These are phyloP conservation scores for human (Homo sapiens) DNA, from an alignment of 2,113 vertebrate species.

Conservation along the genomic window DNA sequence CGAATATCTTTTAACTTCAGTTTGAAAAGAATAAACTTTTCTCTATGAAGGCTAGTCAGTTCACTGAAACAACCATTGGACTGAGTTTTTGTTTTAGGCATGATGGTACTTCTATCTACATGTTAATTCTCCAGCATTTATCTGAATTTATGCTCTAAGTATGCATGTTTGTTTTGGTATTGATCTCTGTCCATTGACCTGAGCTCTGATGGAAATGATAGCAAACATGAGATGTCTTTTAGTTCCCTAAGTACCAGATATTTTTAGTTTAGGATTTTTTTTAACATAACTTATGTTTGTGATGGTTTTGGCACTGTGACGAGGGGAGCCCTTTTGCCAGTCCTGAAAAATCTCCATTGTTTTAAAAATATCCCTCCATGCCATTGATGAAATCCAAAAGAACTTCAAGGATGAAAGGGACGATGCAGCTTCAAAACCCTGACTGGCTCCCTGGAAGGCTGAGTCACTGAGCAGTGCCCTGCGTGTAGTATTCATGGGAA, in stretches of 20 bases:
- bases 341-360: conserved; percentile 30
- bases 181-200: background rate
- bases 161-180: background rate
- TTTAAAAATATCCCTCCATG: conserved; percentile 60
- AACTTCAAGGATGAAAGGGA: conserved; percentile 39
- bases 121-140: background rate
- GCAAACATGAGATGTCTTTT: background rate
- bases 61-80: background rate
- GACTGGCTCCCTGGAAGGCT: background rate
- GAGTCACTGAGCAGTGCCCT: background rate
- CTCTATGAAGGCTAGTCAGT: background rate
- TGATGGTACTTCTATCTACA: background rate
- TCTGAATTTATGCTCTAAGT: background rate
- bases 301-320: background rate
- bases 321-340: background rate
- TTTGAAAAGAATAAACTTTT: background rate
- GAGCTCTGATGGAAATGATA: background rate
- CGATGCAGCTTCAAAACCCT: background rate
- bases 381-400: conserved; percentile 49
- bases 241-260: background rate
- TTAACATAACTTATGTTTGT: background rate
- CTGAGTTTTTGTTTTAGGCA: background rate
- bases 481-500: background rate
- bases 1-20: background rate
- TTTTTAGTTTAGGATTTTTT: background rate